Percentiles rank a stretch among this genome's conserved stretches.
phyloP scores from a whole-genome alignment of 1,140 invertebrate genomes.

The Anastrepha ludens region DNA sequence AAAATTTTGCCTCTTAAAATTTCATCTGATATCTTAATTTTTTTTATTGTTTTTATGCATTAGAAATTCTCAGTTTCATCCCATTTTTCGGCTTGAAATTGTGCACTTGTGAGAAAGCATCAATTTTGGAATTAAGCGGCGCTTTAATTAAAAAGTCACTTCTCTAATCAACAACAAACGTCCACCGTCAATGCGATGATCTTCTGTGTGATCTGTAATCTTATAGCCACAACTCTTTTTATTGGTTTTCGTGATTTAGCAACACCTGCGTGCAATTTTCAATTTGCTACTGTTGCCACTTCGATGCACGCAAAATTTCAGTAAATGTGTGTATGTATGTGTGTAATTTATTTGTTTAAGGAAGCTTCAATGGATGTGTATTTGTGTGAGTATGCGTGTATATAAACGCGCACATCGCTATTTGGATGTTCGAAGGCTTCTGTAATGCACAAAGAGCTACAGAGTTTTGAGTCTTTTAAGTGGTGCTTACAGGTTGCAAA shows the following conservation, averaged over 20 bases:
- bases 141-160: neutral
- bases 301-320: neutral
- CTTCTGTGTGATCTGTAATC: neutral
- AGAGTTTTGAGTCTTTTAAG: too few species aligned
- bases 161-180: neutral
- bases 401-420: too few species aligned
- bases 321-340: neutral
- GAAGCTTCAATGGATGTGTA: too few species aligned
- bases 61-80: slow-evolving; percentile 8
- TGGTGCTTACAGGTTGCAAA: too few species aligned
- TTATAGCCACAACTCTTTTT: neutral
- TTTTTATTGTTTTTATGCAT: neutral
- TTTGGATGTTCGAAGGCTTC: too few species aligned
- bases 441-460: too few species aligned
- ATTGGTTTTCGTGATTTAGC: slow-evolving; percentile 26
- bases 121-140: neutral
- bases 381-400: too few species aligned
- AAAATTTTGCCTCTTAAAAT: neutral
- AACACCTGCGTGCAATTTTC: slow-evolving; percentile 33
- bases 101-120: slow-evolving; percentile 15
- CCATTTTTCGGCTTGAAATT: neutral
- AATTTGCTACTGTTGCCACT: neutral
- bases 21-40: neutral
- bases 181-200: neutral
- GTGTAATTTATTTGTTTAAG: neutral